phyloP scores from a whole-genome alignment of 2,797 vertebrate genomes.

The Melopsittacus undulatus region DNA sequence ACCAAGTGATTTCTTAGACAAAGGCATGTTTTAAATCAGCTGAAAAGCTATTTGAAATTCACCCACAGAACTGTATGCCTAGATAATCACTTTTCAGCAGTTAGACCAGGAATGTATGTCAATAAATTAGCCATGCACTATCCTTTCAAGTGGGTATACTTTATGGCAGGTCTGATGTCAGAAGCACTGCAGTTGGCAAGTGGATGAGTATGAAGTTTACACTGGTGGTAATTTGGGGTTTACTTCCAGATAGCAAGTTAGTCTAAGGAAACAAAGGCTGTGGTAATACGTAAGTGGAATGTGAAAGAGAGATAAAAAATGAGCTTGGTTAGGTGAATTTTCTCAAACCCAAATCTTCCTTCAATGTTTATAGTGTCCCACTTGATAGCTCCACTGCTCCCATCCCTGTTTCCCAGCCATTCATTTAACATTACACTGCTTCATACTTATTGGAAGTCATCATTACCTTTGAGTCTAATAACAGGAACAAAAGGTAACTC shows the following conservation, averaged over 20 bases:
- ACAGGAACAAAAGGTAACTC: neutral
- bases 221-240: neutral
- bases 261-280: constrained; percentile 19
- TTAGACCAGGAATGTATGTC: constrained; percentile 3
- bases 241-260: constrained; percentile 15
- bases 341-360: neutral
- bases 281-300: neutral
- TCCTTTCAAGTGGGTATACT: neutral
- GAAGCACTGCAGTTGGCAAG: neutral
- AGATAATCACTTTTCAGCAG: neutral
- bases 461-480: neutral
- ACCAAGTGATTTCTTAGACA: neutral
- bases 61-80: neutral
- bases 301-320: neutral
- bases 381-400: neutral
- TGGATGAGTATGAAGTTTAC: neutral
- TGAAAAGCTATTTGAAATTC: constrained; percentile 21
- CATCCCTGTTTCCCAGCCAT: neutral
- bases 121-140: neutral
- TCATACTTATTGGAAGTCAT: neutral
- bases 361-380: neutral
- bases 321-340: neutral
- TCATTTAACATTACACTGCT: neutral
- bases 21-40: neutral
- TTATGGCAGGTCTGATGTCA: constrained; percentile 10